These are phyloP conservation scores for Blastomussa wellsi DNA, from an alignment of 92 coral and sea anemone genomes.

Conservation along the genomic window DNA sequence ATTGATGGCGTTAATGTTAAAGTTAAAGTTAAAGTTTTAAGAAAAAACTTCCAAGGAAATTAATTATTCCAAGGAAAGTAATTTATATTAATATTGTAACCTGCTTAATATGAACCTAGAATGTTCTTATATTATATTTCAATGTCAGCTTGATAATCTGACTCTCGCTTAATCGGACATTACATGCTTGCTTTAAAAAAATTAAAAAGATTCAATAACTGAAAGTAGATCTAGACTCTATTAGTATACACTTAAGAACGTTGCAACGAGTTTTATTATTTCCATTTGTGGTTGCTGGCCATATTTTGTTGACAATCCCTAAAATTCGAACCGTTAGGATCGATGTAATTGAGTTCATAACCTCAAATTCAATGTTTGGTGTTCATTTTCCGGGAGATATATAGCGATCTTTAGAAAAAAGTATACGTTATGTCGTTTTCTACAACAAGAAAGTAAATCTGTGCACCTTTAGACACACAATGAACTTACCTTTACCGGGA, in stretches of 20 bases:
- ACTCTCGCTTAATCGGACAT: not conserved
- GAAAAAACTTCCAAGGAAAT: not conserved
- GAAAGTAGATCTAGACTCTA: not conserved
- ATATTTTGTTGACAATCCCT: not conserved
- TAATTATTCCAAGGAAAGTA: not conserved
- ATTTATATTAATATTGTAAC: not conserved
- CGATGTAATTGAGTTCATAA: not conserved
- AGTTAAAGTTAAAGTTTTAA: not conserved
- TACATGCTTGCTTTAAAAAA: constrained; percentile 3
- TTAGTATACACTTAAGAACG: too few species aligned
- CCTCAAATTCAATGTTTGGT: not conserved
- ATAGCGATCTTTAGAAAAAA: not conserved
- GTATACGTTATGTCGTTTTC: not conserved
- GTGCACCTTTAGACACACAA: not conserved
- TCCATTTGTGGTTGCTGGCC: not conserved
- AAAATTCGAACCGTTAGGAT: not conserved
- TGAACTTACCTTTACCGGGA: not conserved
- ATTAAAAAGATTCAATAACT: not conserved
- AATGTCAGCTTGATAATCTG: not conserved
- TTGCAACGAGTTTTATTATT: not conserved
- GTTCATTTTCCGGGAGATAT: not conserved
- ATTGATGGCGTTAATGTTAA: not conserved
- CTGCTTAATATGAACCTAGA: not conserved
- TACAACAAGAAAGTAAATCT: not conserved
- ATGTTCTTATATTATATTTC: not conserved